Percentiles rank a stretch among this genome's conserved stretches.
Evolutionary conservation across 53 echinoderm and acorn worm genomes (phyloP).

Genomic region (Hippasteria phrygiana): DNA sequence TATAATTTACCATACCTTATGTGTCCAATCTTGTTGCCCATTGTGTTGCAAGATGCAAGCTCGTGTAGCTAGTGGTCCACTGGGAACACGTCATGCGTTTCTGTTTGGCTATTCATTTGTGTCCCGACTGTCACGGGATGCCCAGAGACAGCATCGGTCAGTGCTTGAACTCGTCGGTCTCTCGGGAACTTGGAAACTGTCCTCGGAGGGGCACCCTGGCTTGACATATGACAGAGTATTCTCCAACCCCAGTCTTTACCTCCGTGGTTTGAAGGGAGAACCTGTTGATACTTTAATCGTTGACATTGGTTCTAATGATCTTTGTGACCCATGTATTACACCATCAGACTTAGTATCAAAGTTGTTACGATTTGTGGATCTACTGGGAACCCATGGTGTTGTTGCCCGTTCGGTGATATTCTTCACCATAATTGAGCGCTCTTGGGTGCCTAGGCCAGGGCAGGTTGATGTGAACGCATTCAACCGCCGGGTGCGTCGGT

Average conservation of each 20-base stretch:
- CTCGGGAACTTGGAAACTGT: not conserved
- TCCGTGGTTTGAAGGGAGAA: not conserved
- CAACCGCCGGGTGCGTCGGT: slow-evolving; percentile 1
- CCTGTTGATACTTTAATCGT: slow-evolving; percentile 13
- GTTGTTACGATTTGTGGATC: not conserved
- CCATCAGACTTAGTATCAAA: not conserved
- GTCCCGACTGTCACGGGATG: slow-evolving; percentile 1
- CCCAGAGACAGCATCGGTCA: not conserved
- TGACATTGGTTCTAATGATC: slow-evolving; percentile 37
- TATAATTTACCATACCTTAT: not conserved
- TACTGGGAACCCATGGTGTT: not conserved
- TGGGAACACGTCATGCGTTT: not conserved
- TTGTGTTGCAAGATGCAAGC: not conserved
- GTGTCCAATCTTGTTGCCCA: not conserved
- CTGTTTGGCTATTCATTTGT: slow-evolving; percentile 25
- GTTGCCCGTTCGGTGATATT: not conserved
- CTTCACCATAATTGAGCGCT: slow-evolving; percentile 8
- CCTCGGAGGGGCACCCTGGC: slow-evolving; percentile 36
- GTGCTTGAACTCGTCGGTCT: not conserved
- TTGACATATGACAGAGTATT: slow-evolving; percentile 10
- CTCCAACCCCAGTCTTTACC: not conserved
- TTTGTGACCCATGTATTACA: not conserved
- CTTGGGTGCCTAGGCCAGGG: slow-evolving; percentile 4
- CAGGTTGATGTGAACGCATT: slow-evolving; percentile 3
- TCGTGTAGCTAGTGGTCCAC: not conserved